Conservation (phyloP, 2,797 vertebrate genomes). For the Lepus oiostolus region DNA sequence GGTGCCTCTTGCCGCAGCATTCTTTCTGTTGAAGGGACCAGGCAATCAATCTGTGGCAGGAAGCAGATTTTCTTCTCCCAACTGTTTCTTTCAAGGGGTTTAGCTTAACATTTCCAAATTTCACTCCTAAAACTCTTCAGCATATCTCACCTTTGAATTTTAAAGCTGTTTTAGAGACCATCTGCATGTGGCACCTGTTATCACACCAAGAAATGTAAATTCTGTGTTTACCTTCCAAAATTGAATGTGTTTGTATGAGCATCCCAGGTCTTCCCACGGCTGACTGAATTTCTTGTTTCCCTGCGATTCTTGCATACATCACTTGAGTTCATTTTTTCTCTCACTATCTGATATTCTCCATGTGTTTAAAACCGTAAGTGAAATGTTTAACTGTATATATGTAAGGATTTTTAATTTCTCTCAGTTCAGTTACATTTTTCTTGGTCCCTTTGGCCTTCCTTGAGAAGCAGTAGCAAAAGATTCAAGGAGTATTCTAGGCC, state of each 20-base stretch:
- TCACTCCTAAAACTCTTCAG: background rate
- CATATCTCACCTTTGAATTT: background rate
- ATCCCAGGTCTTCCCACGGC: background rate
- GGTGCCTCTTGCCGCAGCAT: background rate
- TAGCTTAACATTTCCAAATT: slow-evolving; percentile 4
- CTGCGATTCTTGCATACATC: background rate
- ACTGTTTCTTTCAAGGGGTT: slow-evolving; percentile 7
- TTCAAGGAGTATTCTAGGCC: background rate
- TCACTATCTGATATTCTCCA: background rate
- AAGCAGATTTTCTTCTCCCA: slow-evolving; percentile 6
- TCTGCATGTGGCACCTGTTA: background rate
- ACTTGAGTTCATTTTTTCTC: background rate
- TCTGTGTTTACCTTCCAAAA: background rate
- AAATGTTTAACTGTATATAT: background rate
- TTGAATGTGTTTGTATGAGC: background rate
- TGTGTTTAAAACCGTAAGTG: background rate
- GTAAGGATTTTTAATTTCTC: background rate
- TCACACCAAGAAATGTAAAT: background rate
- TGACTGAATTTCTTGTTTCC: background rate
- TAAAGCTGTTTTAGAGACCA: background rate
- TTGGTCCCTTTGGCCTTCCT: background rate
- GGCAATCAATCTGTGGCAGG: background rate
- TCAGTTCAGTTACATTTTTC: background rate
- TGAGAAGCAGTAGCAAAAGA: background rate
- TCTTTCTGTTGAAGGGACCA: background rate